These are phyloP conservation scores for Lepidochrysops patricia DNA, from an alignment of 2,888 invertebrate genomes.

Conservation along the genomic window DNA sequence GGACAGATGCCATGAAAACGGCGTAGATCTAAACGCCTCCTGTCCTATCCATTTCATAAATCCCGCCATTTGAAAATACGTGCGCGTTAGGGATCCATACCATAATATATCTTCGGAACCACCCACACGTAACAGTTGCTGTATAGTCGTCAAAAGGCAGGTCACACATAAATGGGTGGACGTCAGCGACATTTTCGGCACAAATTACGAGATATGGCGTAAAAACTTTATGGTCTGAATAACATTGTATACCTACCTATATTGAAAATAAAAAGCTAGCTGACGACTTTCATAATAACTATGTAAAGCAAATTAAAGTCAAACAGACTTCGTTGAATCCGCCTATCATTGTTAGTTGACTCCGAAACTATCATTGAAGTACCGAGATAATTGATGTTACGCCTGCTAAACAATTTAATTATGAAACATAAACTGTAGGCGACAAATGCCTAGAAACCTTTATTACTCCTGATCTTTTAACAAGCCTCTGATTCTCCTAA, in stretches of 20 bases:
- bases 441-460: too few relatives aligned
- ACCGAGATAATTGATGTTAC: too few relatives aligned
- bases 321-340: too few relatives aligned
- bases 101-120: constrained; percentile 26
- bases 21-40: constrained; percentile 19
- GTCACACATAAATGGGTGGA: constrained; percentile 43
- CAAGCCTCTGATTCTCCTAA: constrained; percentile 6
- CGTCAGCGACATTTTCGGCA: constrained; percentile 27
- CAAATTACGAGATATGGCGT: constrained; percentile 18
- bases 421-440: too few relatives aligned
- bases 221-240: neutral
- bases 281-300: too few relatives aligned
- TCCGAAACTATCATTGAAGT: too few relatives aligned
- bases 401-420: too few relatives aligned
- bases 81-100: constrained; percentile 20
- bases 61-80: constrained; percentile 26
- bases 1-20: constrained; percentile 15
- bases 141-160: constrained; percentile 48
- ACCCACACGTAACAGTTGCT: constrained; percentile 40
- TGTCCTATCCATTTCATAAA: constrained; percentile 24
- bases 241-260: too few relatives aligned
- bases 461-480: neutral
- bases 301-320: too few relatives aligned
- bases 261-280: too few relatives aligned
- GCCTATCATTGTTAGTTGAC: too few relatives aligned